phyloP scores from a whole-genome alignment of 1,140 invertebrate genomes.

The Camponotus pennsylvanicus region DNA sequence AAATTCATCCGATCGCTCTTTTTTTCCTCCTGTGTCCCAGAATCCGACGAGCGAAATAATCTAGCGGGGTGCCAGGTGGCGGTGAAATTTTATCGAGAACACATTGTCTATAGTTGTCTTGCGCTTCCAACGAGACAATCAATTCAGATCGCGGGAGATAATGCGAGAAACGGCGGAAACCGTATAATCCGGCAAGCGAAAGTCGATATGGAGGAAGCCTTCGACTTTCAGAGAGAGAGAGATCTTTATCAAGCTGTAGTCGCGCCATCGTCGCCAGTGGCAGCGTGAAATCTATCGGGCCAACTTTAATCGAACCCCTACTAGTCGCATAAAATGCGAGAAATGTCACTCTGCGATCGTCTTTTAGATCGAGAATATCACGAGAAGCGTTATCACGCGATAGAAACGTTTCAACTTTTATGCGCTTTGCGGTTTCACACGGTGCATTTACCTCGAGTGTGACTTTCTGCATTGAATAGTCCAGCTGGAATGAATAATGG shows the following conservation, averaged over 20 bases:
- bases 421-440: constrained; percentile 48
- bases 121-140: constrained; percentile 54
- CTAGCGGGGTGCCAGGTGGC: constrained; percentile 55
- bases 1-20: constrained; percentile 7
- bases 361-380: constrained; percentile 65
- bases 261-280: constrained; percentile 34
- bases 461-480: constrained; percentile 9
- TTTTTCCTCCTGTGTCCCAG: not conserved
- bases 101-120: constrained; percentile 41
- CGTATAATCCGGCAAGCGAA: not conserved
- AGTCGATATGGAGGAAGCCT: constrained; percentile 45
- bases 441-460: constrained; percentile 13
- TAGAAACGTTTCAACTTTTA: constrained; percentile 66
- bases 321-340: constrained; percentile 36
- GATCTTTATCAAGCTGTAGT: constrained; percentile 63
- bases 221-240: constrained; percentile 42
- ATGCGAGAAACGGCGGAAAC: constrained; percentile 45
- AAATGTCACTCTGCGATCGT: constrained; percentile 11
- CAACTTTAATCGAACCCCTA: constrained; percentile 68
- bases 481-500: constrained; percentile 1
- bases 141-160: constrained; percentile 61
- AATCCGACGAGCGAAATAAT: constrained; percentile 55
- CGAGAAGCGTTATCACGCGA: constrained; percentile 44
- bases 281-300: constrained; percentile 66
- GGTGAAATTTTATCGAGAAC: constrained; percentile 60